A percentile compares a stretch with the other conserved stretches of the same genome.
phyloP scores from a whole-genome alignment of 2,888 invertebrate species.

The Mythimna loreyi region DNA sequence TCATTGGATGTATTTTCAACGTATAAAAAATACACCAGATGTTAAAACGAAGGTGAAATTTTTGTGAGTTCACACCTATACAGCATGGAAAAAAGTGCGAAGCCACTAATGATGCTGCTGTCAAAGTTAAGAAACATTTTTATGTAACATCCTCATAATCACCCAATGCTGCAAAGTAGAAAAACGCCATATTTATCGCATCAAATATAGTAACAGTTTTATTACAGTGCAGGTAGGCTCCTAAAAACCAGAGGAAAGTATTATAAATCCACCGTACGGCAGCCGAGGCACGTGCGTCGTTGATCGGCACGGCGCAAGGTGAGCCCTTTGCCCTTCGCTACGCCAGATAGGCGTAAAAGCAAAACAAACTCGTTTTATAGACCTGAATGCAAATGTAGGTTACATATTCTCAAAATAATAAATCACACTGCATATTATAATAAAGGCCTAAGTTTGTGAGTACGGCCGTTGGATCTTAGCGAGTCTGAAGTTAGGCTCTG shows the following conservation, averaged over 20 bases:
- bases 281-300: conserved; percentile 73
- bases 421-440: too few species aligned
- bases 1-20: too few species aligned
- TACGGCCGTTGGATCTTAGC: too few species aligned
- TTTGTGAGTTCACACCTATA: too few species aligned
- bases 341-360: conserved; percentile 53
- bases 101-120: too few species aligned
- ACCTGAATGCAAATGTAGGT: conserved; percentile 42
- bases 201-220: conserved; percentile 34
- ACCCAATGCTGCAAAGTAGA: neutral
- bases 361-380: conserved; percentile 53
- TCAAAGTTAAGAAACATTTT: too few species aligned
- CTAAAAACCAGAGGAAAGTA: conserved; percentile 63
- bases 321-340: conserved; percentile 69
- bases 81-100: too few species aligned
- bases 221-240: conserved; percentile 49
- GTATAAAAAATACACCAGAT: too few species aligned
- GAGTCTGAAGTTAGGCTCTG: too few species aligned
- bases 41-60: too few species aligned
- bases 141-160: too few species aligned
- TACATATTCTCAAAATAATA: conserved; percentile 23
- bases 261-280: conserved; percentile 76
- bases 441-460: too few species aligned
- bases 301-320: conserved; percentile 64
- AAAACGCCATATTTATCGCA: conserved; percentile 22